Base-by-base conservation (phyloP, 2,113 vertebrate species). In the Paralichthys olivaceus region DNA sequence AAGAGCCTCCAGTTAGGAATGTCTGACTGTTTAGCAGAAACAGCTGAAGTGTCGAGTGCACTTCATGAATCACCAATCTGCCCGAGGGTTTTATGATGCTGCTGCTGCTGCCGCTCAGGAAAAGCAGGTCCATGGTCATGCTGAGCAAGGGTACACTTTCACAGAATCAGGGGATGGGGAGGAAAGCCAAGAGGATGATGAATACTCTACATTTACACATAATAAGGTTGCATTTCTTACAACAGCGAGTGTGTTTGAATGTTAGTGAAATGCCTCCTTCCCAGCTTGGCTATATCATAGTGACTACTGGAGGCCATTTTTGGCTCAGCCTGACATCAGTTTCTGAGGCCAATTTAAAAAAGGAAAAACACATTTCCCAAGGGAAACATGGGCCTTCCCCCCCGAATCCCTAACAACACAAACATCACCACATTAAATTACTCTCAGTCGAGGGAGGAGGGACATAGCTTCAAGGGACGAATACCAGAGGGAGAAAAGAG, bases 1-100 rank as follows among this genome's bases (percentile, higher is more conserved):
- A 88, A 29, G 54, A 40, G 77, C 84, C 75, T 84, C 73, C 77
- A 84, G 86, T 84, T 85, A 85, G 66, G 59, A 86, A 54, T 17
- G 47, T 69, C 75, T 67, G 63, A 54, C 72, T 60, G 37, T 55
- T 79, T 53, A 43, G 47, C 78, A 25, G 58, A 15, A 66, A 61
- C 60, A 70, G 79, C 80, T 77, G 64, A 69, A 71, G 74, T 69
- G 77, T 37, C 45, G 32, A 69, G 73, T 26, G 47, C 1, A 49
- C 60, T 70, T 69, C 66, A 68, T 80, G 81, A 83, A 84, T 89
- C 78, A 91, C 59, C 54, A 17, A 69, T 72, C 72, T 43, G 71
- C 49, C 14, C 13, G 19, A n/a, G 19, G 20, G 7, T n/a, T 53
- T 53, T 49, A 7, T 49, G 72, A 74, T 69, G 84, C 65, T 77